Evolutionary conservation across 2,888 invertebrate genomes (phyloP), one percentile per base, ranked within the genome.

Genomic region (Dryobota labecula): DNA sequence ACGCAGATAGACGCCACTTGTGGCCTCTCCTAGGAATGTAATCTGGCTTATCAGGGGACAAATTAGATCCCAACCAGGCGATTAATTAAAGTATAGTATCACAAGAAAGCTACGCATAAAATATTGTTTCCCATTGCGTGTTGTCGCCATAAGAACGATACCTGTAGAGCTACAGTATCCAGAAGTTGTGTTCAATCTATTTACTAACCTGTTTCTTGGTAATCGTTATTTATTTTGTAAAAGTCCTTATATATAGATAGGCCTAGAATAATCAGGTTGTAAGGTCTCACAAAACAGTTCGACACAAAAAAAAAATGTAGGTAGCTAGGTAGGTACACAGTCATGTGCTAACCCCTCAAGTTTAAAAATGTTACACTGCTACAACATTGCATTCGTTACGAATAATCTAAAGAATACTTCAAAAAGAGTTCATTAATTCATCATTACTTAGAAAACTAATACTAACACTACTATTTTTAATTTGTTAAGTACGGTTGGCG

Each of bases 141-240:
- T 30, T 60, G 45, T 45, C 27, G 45, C 60, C 27, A 15, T 66
- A 36, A 2, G 15, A 49, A 30, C n/a, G 3, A 27, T 47, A 49
- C 38, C 38, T 45, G 24, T 45, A 45, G 20, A 45, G 20, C 27
- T 36, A 49, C 38, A 13, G n/a, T 30, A 67, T 15, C 13, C 27
- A 61, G 51, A 7, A 27, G 65, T 51, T 36, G 20, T 69, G 15
- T 53, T 36, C 11, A 36, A 65, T 45, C 43, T 36, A 53, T 53
- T 53, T 53, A 53, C 15, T 27, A 43, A 30, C 27, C 54, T 54
- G 15, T 54, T 15, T 27, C n/a, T 54, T 7, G 18, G 36, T 47
- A 18, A 38, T 30, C 47, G 45, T 69, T 53, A 33, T 69, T 65
- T 53, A 41, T 45, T 69, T 65, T 53, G 51, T 45, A 68, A 36